Base-by-base conservation (phyloP, 2,113 vertebrate species). In the Peromyscus californicus region DNA sequence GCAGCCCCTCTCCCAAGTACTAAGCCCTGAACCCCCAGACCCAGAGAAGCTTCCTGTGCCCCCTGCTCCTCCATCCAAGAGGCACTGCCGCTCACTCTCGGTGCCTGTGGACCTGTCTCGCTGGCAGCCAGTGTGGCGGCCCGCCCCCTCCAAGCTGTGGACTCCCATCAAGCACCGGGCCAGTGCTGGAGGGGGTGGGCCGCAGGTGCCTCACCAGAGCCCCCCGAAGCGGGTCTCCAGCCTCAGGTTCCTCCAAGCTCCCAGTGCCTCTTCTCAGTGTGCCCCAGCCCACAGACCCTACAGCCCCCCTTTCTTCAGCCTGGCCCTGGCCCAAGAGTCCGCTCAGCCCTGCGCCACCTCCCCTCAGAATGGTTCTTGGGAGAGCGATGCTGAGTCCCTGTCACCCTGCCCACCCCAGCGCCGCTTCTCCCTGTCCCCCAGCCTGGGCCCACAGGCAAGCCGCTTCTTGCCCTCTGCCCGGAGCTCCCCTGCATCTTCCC, bases 81-180 rank as follows among this genome's bases (percentile, higher is more conserved):
- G 99, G 98, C 99, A 99, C 98, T 99, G 99, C 97, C 99, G 99
- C 61, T 99, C 99, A 83, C 99, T 99, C 51, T 99, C 99, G 36
- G 99, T 99, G 97, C 99, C 99, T 29, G 99, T 99, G 97, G 99
- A 99, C 98, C 98, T 99, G 97, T 99, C 99, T 94, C 99, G 98
- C 93, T 99, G 99, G 98, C 99, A 99, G 96, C 98, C 99, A 11
- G 98, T 98, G 92, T 99, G 99, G 99, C 99, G 99, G 97, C 99
- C 99, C 5, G 98, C 98, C 85, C 99, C 99, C 96, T 99, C 99
- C 96, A 99, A 99, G 98, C 98, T 99, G 92, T 99, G 99, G 99
- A 99, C 99, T 96, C 99, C 99, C 4, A 98, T 99, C 96, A 99
- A 99, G 97, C 99, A 99, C 69, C 98, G 98, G 93, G 99, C 98